Base-by-base conservation (phyloP, 1,140 invertebrate genomes). In the Mizuhopecten yessoensis region DNA sequence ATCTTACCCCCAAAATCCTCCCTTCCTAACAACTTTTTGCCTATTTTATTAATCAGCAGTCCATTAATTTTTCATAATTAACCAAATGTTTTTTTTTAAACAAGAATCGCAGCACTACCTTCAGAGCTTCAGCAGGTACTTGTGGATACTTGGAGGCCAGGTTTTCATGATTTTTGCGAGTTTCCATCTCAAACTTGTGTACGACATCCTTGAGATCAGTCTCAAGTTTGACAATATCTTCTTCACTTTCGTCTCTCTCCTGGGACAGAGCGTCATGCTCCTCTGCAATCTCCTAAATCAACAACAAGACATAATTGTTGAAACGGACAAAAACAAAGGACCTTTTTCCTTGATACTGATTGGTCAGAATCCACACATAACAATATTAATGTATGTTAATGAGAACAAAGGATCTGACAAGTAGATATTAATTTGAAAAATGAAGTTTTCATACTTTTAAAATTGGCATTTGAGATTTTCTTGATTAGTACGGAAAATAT, bases 161-260 rank as follows among this genome's bases (percentile, higher is more conserved):
- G 92, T 93, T 91, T 5, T 88, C 89, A 87, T 94, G 93, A 57
- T 94, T 93, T 45, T 93, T 92, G 13, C 89, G 90, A 13, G 93
- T 92, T 89, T 96, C 94, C 29, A 86, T 88, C 42, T 95, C 95
- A 90, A 95, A 93, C 88, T 91, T 95, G 39, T 93, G 91, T 42
- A 96, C 42, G 15, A 95, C 92, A 45, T 96, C 94, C 89, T 95
- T 94, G 45, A 96, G 92, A 86, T 93, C 93, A 0, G 90, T 93
- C 91, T 95, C 95, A 34, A 95, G 88, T 88, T 93, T 95, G 0
- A 94, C 92, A 5, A 95, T 88, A 86, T 95, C 93, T 34, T 94
- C 93, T 87, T 96, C 93, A 34, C 45, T 86, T 29, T 91, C 90
- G 33, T 88, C 90, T 90, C 93, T 94, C 88, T 95, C 94, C 86